phyloP scores from a whole-genome alignment of 2,113 vertebrate genomes.

The Tupaia chinensis region DNA sequence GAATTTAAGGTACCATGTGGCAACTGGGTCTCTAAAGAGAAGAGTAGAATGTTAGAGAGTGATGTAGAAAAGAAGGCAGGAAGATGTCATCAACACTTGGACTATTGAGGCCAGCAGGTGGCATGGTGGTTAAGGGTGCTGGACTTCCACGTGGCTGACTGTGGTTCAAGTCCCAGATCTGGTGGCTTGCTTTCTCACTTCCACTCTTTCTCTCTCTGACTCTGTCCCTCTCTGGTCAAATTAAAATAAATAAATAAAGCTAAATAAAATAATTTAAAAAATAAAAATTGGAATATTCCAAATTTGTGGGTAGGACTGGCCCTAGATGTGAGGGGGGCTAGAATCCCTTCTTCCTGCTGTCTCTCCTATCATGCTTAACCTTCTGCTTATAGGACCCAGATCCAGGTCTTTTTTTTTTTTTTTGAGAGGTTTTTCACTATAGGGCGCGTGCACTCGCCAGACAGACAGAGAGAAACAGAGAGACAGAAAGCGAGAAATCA shows the following conservation, averaged over 20 bases:
- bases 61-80: background rate
- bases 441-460: no score
- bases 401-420: background rate
- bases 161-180: no score
- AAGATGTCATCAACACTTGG: background rate
- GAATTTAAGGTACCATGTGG: background rate
- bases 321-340: background rate
- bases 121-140: no score
- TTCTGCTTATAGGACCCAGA: background rate
- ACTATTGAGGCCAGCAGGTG: no score
- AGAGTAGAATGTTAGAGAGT: background rate
- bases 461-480: no score
- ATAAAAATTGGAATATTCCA: background rate
- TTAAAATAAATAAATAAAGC: no score
- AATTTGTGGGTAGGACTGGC: background rate
- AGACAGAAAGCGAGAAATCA: no score
- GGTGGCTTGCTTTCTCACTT: no score
- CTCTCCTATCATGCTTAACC: background rate
- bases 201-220: no score
- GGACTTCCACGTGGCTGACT: no score
- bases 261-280: background rate
- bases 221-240: no score
- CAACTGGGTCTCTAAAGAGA: background rate
- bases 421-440: no score
- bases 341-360: background rate